Conservation (phyloP, 2,113 vertebrate genomes). For the Hemibagrus wyckioides region DNA sequence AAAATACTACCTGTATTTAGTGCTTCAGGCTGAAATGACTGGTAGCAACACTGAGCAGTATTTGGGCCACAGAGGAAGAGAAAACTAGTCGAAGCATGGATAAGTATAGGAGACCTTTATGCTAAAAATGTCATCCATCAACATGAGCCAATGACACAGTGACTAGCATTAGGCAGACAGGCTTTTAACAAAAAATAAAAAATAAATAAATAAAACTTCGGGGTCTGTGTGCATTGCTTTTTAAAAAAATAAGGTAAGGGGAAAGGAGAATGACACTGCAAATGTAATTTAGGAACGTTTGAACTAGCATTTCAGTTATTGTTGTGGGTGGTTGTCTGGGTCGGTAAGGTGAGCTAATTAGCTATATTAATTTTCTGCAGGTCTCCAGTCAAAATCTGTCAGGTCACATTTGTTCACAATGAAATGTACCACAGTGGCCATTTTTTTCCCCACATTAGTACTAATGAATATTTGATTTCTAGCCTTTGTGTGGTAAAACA, state of each 20-base stretch:
- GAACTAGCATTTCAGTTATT: background rate
- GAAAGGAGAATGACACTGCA: background rate
- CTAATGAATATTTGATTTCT: background rate
- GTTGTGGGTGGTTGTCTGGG: background rate
- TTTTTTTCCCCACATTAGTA: background rate
- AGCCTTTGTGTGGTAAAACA: background rate
- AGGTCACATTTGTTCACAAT: background rate
- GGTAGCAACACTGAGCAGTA: background rate
- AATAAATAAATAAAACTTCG: background rate
- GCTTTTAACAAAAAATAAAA: background rate
- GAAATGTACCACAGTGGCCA: background rate
- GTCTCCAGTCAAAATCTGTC: background rate
- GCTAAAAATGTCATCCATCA: conserved; percentile 4
- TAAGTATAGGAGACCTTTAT: conserved; percentile 14
- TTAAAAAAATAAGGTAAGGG: background rate
- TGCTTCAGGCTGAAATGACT: conserved; percentile 3
- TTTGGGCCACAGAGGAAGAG: background rate
- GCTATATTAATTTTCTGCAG: background rate
- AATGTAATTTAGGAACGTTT: background rate
- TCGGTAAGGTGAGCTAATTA: background rate
- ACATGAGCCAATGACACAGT: background rate
- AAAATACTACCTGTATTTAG: conserved; percentile 9
- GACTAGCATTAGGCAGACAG: background rate
- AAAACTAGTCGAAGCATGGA: background rate
- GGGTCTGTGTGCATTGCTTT: background rate